Conservation (phyloP, 2,797 vertebrate genomes). For the Acanthopagrus latus region DNA sequence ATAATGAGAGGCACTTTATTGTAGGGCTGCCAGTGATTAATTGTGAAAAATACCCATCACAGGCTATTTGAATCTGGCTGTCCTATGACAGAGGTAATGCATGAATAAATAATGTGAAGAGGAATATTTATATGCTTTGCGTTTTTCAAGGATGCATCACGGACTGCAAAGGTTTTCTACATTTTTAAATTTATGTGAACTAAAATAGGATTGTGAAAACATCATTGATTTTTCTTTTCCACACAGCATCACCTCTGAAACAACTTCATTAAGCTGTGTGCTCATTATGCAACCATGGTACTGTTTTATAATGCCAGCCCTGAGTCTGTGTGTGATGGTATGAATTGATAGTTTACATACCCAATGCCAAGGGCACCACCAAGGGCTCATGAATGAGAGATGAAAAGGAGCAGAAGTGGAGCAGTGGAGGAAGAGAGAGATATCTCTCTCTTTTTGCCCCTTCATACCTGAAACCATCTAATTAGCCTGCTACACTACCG, state of each 20-base stretch:
- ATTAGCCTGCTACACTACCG: conserved; percentile 75
- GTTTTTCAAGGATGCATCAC: conserved; percentile 20
- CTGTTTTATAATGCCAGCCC: conserved; percentile 71
- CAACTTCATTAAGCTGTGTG: conserved; percentile 72
- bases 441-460: conserved; percentile 15
- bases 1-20: neutral
- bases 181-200: conserved; percentile 47
- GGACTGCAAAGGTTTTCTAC: conserved; percentile 1
- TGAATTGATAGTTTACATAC: conserved; percentile 81
- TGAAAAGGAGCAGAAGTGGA: conserved; percentile 78
- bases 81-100: conserved; percentile 5
- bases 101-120: conserved; percentile 24
- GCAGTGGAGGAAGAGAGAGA: conserved; percentile 61
- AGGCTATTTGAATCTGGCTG: conserved; percentile 3
- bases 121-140: conserved; percentile 11
- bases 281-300: conserved; percentile 72
- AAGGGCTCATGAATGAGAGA: conserved; percentile 84
- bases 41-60: neutral
- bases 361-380: conserved; percentile 82
- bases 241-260: conserved; percentile 64
- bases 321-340: conserved; percentile 67
- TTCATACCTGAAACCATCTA: conserved; percentile 73
- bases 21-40: neutral
- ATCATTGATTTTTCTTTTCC: conserved; percentile 58
- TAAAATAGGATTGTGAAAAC: conserved; percentile 52